Evolutionary conservation across 2,797 vertebrate genomes (phyloP), one percentile per base, ranked within the genome.

Genomic region (Manis pentadactyla): DNA sequence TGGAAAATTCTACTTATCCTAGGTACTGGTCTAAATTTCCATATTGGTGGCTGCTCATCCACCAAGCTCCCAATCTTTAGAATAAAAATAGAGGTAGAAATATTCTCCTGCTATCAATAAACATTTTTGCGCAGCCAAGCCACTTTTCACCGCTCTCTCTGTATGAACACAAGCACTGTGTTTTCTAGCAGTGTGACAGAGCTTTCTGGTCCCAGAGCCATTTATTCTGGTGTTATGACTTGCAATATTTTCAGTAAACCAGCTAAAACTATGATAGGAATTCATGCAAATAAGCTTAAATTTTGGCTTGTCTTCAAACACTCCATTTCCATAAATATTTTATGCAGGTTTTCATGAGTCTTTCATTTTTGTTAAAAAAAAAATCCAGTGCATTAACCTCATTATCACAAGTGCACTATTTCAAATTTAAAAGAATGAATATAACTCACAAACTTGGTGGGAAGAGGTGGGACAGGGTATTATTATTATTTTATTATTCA

Each of bases 251-350:
- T 97, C 69, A 96, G 42, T 77, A 90, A 95, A 66, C 25, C 94
- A 96, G 90, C 53, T 74, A 90, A 51, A 81, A 97, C 4, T 90
- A 77, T 83, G 83, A 97, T 42, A 86, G 34, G 91, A 88, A 96
- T 94, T 97, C 51, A 97, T 8, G 46, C 61, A 97, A 98, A 94
- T 96, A 97, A 88, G 39, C 89, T 93, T 51, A 94, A 95, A 94
- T 93, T 93, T 59, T 93, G 82, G 71, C 91, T 31, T 94, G 68
- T 96, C 87, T 98, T 97, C 66, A 93, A 96, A 96, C n/a, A 61
- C 57, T 97, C 51, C 82, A 94, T 78, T 97, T 93, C 94, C 75
- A 96, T 95, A 97, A 98, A 96, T 97, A 97, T 94, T 97, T 97
- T 86, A 96, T 78, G 49, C 57, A 73, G 49, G 74, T 97, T 94